phyloP scores from a whole-genome alignment of 2,888 invertebrate species.

The Drosophila siamana region DNA sequence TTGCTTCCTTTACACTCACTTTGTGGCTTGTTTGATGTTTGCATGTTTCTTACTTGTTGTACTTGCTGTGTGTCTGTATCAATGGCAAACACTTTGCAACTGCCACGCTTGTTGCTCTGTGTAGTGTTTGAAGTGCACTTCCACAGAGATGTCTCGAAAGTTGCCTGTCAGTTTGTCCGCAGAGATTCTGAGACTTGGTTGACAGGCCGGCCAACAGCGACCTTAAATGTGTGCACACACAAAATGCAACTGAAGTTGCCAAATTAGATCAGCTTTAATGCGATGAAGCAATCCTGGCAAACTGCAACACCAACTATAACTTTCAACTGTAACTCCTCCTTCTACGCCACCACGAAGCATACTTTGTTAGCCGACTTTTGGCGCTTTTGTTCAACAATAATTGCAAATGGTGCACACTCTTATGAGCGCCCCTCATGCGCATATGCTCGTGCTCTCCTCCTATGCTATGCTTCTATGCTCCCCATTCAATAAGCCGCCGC shows the following conservation, averaged over 20 bases:
- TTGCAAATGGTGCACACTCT: constrained; percentile 51
- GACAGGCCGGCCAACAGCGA: constrained; percentile 42
- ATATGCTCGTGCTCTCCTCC: constrained; percentile 20
- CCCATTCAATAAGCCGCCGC: constrained; percentile 53
- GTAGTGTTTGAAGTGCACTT: constrained; percentile 53
- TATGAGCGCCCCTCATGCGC: constrained; percentile 36
- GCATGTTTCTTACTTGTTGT: constrained; percentile 4
- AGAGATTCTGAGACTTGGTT: constrained; percentile 26
- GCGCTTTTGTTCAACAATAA: constrained; percentile 58
- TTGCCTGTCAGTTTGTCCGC: constrained; percentile 11
- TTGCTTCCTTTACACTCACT: constrained; percentile 24
- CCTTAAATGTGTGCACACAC: constrained; percentile 19
- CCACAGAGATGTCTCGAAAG: constrained; percentile 27
- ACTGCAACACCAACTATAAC: too few relatives aligned
- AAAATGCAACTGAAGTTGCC: not conserved
- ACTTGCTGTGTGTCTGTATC: constrained; percentile 41
- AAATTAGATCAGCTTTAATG: constrained; percentile 56
- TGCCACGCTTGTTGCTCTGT: constrained; percentile 51
- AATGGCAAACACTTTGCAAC: constrained; percentile 65
- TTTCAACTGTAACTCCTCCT: not conserved
- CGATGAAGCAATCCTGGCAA: constrained; percentile 61
- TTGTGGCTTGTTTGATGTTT: constrained; percentile 15
- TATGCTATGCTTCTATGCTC: constrained; percentile 15
- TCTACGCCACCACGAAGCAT: not conserved
- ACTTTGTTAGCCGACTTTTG: constrained; percentile 60